These are phyloP conservation scores for Pteria penguin DNA, from an alignment of 2,888 invertebrate genomes.

Conservation along the genomic window DNA sequence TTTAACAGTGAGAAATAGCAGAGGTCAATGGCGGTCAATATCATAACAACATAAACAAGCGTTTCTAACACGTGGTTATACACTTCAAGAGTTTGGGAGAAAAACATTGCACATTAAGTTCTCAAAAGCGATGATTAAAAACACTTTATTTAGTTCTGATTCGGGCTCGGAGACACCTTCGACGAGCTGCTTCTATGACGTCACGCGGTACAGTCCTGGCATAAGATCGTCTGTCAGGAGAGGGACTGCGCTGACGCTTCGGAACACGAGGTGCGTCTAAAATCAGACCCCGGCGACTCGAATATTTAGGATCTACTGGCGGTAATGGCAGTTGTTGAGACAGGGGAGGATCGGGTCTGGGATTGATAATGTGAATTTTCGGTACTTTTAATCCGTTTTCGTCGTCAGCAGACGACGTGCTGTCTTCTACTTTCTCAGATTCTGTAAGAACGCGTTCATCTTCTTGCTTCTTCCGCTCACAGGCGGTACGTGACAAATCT, in stretches of 20 bases:
- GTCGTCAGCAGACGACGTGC: conserved; percentile 35
- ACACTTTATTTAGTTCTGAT: conserved; percentile 69
- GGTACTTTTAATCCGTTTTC: conserved; percentile 55
- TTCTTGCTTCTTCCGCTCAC: conserved; percentile 16
- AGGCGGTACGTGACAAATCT: conserved; percentile 65
- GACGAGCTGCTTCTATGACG: conserved; percentile 70
- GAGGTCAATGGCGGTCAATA: too few species aligned
- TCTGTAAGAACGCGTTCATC: conserved; percentile 25
- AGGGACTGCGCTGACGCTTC: conserved; percentile 67
- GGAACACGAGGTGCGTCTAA: conserved; percentile 76
- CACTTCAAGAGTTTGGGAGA: too few species aligned
- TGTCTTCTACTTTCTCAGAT: conserved; percentile 34
- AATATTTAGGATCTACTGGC: conserved; percentile 70
- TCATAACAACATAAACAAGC: too few species aligned
- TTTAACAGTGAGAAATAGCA: too few species aligned
- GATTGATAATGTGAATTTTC: conserved; percentile 71
- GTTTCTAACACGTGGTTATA: too few species aligned
- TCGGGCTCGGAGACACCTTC: conserved; percentile 69
- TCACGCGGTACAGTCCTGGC: conserved; percentile 69
- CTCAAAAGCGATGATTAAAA: too few species aligned
- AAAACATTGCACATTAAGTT: too few species aligned
- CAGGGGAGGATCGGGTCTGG: conserved; percentile 59
- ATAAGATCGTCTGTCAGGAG: conserved; percentile 70
- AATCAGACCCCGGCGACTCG: conserved; percentile 73
- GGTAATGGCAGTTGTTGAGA: conserved; percentile 67